Percentiles rank a stretch among this genome's conserved stretches.
phyloP scores from a whole-genome alignment of 2,888 invertebrate genomes.

The Lithosia quadra region DNA sequence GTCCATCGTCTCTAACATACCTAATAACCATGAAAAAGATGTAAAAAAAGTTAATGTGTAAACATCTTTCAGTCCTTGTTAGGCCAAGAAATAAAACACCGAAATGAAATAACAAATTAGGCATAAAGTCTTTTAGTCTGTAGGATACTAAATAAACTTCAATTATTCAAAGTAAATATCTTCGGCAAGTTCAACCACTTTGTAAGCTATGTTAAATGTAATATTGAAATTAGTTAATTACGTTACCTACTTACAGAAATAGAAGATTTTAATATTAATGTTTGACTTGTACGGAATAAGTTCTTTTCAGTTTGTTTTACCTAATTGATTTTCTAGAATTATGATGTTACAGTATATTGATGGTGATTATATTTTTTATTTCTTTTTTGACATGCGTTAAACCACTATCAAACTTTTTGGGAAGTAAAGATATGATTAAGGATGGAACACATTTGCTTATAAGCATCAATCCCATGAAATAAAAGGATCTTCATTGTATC shows the following conservation, averaged over 20 bases:
- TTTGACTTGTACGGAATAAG: not conserved
- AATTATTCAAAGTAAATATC: conserved; percentile 12
- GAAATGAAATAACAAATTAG: not conserved
- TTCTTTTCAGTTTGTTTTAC: not conserved
- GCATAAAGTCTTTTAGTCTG: not conserved
- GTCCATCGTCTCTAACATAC: not conserved
- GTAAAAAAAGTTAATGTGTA: not conserved
- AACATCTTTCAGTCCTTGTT: not conserved
- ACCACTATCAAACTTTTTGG: no score
- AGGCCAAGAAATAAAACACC: not conserved
- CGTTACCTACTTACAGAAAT: conserved; percentile 8
- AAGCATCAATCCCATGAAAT: no score
- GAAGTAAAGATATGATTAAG: not conserved
- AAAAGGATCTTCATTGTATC: no score
- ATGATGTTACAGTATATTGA: not conserved
- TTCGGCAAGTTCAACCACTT: conserved; percentile 13
- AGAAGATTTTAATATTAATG: not conserved
- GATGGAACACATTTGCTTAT: not conserved
- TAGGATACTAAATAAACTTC: conserved; percentile 5
- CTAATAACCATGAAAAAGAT: not conserved
- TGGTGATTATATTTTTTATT: no score
- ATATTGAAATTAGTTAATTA: conserved; percentile 25
- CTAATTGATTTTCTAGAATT: no score
- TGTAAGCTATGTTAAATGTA: conserved; percentile 7
- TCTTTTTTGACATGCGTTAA: no score